phyloP scores from a whole-genome alignment of 2,797 vertebrate species.

The Lithobates sylvaticus region DNA sequence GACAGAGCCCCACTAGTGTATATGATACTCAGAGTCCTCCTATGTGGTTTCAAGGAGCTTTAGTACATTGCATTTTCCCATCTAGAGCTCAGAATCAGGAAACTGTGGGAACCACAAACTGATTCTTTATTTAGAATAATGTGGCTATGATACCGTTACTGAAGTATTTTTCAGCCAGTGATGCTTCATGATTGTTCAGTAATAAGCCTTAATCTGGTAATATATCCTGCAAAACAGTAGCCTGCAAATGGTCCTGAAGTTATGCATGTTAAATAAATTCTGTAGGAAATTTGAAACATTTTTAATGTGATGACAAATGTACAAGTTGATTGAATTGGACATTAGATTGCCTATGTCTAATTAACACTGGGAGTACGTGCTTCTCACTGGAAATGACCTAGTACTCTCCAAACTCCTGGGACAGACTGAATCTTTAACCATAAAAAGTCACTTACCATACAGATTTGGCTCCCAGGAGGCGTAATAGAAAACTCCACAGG shows the following conservation, averaged over 20 bases:
- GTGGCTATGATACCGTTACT: no score
- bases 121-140: no score
- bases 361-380: neutral
- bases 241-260: neutral
- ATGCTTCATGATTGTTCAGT: no score
- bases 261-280: neutral
- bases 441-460: neutral
- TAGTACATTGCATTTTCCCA: no score
- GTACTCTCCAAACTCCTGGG: neutral
- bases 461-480: neutral
- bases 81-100: no score
- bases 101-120: no score
- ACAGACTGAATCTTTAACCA: neutral
- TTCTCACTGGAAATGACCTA: neutral
- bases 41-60: no score
- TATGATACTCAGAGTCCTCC: no score
- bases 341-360: neutral
- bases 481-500: neutral
- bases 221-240: neutral
- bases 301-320: constrained; percentile 30
- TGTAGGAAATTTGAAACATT: neutral
- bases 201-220: neutral
- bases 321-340: neutral
- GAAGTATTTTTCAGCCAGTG: no score
- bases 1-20: no score